A percentile compares a stretch with the other conserved stretches of the same genome.
Conservation (phyloP, 2,888 invertebrate species). For the Incurvaria masculella region DNA sequence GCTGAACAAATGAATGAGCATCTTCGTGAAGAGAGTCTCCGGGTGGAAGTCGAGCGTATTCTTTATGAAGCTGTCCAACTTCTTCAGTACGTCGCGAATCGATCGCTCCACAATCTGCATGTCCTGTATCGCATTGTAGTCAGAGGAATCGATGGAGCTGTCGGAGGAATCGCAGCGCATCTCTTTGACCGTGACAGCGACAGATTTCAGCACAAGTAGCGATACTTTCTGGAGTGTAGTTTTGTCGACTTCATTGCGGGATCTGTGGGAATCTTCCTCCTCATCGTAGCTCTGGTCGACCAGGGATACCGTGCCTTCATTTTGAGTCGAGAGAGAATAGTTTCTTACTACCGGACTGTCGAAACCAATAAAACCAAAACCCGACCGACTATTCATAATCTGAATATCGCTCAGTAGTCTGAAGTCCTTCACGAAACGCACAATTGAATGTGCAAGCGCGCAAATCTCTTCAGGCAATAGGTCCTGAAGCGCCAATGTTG, state of each 20-base stretch:
- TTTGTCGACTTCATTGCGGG: constrained; percentile 62
- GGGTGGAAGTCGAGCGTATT: constrained; percentile 81
- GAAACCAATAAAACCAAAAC: constrained; percentile 45
- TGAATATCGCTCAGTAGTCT: constrained; percentile 63
- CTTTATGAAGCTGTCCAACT: constrained; percentile 80
- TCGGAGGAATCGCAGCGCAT: constrained; percentile 84
- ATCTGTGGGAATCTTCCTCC: constrained; percentile 25
- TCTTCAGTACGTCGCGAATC: constrained; percentile 77
- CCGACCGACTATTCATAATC: constrained; percentile 40
- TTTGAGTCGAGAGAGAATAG: constrained; percentile 37
- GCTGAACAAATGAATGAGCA: constrained; percentile 83
- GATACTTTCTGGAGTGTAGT: constrained; percentile 84
- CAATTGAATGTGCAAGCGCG: constrained; percentile 79
- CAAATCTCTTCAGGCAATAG: constrained; percentile 86
- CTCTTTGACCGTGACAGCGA: constrained; percentile 87
- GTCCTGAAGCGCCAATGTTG: constrained; percentile 85
- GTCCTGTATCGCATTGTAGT: constrained; percentile 83
- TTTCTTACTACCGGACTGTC: constrained; percentile 38
- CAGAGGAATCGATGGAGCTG: constrained; percentile 79
- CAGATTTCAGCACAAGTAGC: constrained; percentile 81
- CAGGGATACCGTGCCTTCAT: constrained; percentile 37
- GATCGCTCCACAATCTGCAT: constrained; percentile 86
- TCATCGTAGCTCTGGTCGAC: constrained; percentile 49
- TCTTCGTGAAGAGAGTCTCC: constrained; percentile 82
- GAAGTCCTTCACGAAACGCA: constrained; percentile 82